Evolutionary conservation across 2,113 vertebrate genomes (phyloP).

Genomic region (Oryzias melastigma): DNA sequence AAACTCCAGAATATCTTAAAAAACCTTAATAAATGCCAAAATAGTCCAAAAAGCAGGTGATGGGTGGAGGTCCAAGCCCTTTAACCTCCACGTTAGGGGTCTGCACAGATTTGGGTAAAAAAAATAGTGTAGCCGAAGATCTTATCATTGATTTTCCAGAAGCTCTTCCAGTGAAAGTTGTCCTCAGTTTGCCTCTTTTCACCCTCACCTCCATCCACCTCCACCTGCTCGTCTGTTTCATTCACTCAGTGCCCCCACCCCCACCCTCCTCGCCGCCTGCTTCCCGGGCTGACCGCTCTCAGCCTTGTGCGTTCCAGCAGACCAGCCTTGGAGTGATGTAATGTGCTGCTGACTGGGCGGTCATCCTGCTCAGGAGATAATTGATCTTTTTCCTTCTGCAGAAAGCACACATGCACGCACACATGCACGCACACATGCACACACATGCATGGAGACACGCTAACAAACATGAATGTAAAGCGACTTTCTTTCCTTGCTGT

Average conservation of each 20-base stretch:
- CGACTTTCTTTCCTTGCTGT: constrained; percentile 32
- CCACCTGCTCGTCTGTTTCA: not conserved
- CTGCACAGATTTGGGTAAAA: no score
- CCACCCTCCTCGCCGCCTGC: not conserved
- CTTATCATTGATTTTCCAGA: no score
- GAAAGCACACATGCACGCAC: constrained; percentile 14
- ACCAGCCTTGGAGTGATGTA: constrained; percentile 44
- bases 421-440: constrained; percentile 7
- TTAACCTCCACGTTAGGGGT: no score
- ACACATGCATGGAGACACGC: no score
- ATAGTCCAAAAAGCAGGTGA: no score
- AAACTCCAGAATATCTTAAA: no score
- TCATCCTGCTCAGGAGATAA: constrained; percentile 53
- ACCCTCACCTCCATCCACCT: not conserved
- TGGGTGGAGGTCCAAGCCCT: no score
- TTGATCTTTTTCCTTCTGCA: constrained; percentile 49
- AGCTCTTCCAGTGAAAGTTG: not conserved
- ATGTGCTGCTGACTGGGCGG: constrained; percentile 54
- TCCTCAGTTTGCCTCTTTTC: not conserved
- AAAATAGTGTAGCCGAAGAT: no score
- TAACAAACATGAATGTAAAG: not conserved
- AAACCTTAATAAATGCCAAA: no score
- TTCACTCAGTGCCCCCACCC: not conserved
- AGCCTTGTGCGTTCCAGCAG: constrained; percentile 31
- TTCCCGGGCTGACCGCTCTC: not conserved